Conservation (phyloP, 2,888 invertebrate species). For the Cabera pusaria region DNA sequence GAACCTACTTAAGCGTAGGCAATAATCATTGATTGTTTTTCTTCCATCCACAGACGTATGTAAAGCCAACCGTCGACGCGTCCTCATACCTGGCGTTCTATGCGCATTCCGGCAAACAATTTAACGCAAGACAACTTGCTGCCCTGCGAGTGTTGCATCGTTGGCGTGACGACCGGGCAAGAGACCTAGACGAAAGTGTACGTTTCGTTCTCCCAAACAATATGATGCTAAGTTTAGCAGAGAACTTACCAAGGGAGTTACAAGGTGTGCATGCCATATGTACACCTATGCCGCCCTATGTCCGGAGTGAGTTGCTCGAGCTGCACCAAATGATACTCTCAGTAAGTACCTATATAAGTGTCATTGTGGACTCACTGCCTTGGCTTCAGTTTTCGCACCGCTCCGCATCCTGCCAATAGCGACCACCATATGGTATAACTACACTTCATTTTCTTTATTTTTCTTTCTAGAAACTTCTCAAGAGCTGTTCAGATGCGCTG, state of each 20-base stretch:
- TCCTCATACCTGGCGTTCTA: conserved; percentile 90
- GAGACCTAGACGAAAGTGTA: conserved; percentile 95
- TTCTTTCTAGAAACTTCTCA: too few species aligned
- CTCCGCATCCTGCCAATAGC: too few species aligned
- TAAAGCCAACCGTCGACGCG: conserved; percentile 88
- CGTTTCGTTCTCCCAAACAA: conserved; percentile 97
- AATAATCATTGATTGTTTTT: too few species aligned
- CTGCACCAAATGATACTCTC: conserved; percentile 63
- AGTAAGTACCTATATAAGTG: conserved; percentile 47
- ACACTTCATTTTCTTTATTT: too few species aligned
- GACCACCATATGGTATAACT: too few species aligned
- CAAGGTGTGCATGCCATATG: conserved; percentile 97
- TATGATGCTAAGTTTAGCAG: conserved; percentile 95
- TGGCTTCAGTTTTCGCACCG: too few species aligned
- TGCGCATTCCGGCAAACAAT: conserved; percentile 89
- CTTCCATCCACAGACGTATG: conserved; percentile 91
- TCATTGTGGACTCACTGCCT: too few species aligned
- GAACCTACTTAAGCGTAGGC: too few species aligned
- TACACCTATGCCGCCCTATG: conserved; percentile 93
- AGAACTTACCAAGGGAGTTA: conserved; percentile 94
- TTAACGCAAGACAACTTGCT: conserved; percentile 92
- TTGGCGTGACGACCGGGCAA: conserved; percentile 94
- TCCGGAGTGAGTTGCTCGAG: conserved; percentile 55
- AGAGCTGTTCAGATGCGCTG: too few species aligned
- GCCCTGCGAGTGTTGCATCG: conserved; percentile 91